Percentiles rank a stretch among this genome's conserved stretches.
These are phyloP conservation scores for Phymatocera aterrima DNA, from an alignment of 2,888 invertebrate species.

Conservation along the genomic window DNA sequence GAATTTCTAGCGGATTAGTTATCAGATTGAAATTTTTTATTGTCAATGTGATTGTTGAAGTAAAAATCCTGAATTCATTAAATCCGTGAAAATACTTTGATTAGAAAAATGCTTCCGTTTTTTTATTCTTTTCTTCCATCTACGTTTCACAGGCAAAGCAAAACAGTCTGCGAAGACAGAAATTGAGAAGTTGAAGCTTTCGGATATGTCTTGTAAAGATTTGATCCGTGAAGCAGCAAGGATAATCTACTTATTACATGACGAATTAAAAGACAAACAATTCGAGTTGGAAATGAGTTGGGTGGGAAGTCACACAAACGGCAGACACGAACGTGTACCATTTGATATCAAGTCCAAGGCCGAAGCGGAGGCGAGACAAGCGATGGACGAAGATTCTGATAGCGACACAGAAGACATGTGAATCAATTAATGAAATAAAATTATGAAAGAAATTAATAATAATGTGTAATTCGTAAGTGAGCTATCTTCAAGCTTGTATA, in stretches of 20 bases:
- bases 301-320: slow-evolving; percentile 90
- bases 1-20: background rate
- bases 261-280: slow-evolving; percentile 96
- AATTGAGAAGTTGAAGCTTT: slow-evolving; percentile 96
- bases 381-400: slow-evolving; percentile 91
- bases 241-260: slow-evolving; percentile 93
- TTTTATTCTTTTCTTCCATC: slow-evolving; percentile 24
- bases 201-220: slow-evolving; percentile 89
- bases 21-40: background rate
- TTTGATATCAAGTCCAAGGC: slow-evolving; percentile 85
- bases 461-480: slow-evolving; percentile 21
- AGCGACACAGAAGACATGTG: slow-evolving; percentile 88
- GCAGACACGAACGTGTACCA: slow-evolving; percentile 89
- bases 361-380: slow-evolving; percentile 92
- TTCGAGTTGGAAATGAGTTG: slow-evolving; percentile 97
- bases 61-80: no score
- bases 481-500: background rate
- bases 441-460: background rate
- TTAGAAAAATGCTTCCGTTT: background rate
- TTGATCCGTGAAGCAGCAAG: slow-evolving; percentile 96
- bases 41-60: background rate
- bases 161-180: slow-evolving; percentile 99
- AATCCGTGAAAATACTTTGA: background rate
- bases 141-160: slow-evolving; percentile 81
- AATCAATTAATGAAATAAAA: slow-evolving; percentile 56